Percentiles rank a stretch among this genome's conserved stretches.
Conservation (phyloP, 2,113 vertebrate genomes). For the Cinclus mexicanus region DNA sequence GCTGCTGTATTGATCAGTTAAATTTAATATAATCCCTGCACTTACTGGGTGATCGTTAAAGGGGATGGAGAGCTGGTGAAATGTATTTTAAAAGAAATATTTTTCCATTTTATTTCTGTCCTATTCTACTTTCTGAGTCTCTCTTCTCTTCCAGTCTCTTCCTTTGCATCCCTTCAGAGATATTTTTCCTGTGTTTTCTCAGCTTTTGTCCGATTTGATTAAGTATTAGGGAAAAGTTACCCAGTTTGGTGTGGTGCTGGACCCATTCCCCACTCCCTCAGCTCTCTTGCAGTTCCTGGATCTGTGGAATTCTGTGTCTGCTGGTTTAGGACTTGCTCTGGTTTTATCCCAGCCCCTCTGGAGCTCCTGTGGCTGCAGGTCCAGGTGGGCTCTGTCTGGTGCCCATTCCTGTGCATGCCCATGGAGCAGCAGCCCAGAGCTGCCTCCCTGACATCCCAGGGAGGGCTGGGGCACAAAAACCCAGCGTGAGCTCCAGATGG, state of each 20-base stretch:
- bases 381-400: background rate
- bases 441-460: background rate
- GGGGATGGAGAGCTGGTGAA: conserved; percentile 19
- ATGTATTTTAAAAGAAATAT: conserved; percentile 36
- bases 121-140: background rate
- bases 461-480: background rate
- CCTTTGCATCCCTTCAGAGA: background rate
- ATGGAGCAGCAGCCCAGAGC: background rate
- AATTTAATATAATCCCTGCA: conserved; percentile 73
- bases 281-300: background rate
- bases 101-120: conserved; percentile 52
- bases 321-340: background rate
- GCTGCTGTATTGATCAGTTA: conserved; percentile 67
- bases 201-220: background rate
- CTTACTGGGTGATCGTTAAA: conserved; percentile 60
- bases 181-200: background rate
- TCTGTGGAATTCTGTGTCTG: background rate
- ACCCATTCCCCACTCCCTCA: background rate
- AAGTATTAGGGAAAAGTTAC: background rate
- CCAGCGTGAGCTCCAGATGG: too few relatives aligned
- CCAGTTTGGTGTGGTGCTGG: background rate
- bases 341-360: background rate
- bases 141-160: background rate
- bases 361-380: background rate
- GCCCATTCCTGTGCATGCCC: background rate